Base-by-base conservation (phyloP, 2,888 invertebrate species). In the Eugnorisma glareosa region DNA sequence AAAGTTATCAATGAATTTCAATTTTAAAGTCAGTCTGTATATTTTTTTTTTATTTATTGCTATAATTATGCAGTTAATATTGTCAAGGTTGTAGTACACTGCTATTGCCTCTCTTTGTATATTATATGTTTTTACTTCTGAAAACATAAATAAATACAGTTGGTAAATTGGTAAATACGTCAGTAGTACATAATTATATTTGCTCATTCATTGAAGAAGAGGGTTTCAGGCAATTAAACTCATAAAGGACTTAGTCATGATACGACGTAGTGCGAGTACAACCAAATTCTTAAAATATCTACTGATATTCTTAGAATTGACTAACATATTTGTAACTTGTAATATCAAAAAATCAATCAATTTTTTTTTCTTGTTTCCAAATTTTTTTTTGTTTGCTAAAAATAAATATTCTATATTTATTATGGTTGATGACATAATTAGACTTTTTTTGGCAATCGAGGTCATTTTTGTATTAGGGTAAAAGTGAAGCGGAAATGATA, bases 221-320 rank as follows among this genome's bases (percentile, higher is more conserved):
- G 64, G 40, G 68, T 21, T 70, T 70, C 51, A 82, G 31, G 43
- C 66, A 82, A 80, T 82, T 70, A 70, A 77, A 37, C 37, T 24
- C 45, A 48, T 76, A 45, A 21, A 77, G 28, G 31, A 43, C 18
- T 81, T 63, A 75, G 31, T 75, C n/a, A 63, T 64, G 15, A 59
- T 51, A 63, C 45, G 24, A 13, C 31, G 28, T 40, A 15, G 13
- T 45, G 21, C 21, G 21, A 54, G 54, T 54, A 40, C n/a, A 18
- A 73, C 28, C 28, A 43, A 43, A 67, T 79, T 73, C 73, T 73
- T 31, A 73, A 35, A 67, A 79, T 7, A 51, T 51, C 18, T 10
- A 51, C 48, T 73, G 18, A 66, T 67, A 61, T 80, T 81, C 51
- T 73, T 37, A 51, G 74, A 67, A 79, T 37, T 2, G 1, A 31